phyloP scores from a whole-genome alignment of 2,888 invertebrate genomes.

The Ischnura elegans region DNA sequence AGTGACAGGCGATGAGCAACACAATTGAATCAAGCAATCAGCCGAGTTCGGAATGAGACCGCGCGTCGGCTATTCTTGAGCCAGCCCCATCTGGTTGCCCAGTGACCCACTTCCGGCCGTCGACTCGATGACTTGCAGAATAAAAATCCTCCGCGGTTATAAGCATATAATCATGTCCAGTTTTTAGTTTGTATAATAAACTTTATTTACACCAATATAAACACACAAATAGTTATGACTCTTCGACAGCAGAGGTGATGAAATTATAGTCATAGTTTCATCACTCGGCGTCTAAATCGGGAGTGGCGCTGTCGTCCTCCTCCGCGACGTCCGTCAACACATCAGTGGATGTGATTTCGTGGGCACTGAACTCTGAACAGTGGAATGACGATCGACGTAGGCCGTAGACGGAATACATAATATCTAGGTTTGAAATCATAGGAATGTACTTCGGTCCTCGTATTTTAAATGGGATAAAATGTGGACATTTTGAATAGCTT shows the following conservation, averaged over 20 bases:
- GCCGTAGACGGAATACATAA: too few species aligned
- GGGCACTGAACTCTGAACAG: neutral
- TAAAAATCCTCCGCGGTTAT: neutral
- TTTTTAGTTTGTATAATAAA: conserved; percentile 1
- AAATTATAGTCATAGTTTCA: neutral
- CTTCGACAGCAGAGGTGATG: neutral
- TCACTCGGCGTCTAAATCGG: neutral
- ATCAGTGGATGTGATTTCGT: neutral
- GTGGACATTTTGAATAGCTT: too few species aligned
- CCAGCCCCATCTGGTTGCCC: neutral
- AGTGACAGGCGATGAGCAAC: neutral
- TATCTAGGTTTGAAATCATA: too few species aligned
- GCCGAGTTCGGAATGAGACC: too few species aligned
- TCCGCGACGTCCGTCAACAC: neutral
- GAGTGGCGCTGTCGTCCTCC: neutral
- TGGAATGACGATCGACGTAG: too few species aligned
- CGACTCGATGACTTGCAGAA: neutral
- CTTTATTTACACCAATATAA: conserved; percentile 53
- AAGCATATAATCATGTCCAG: neutral
- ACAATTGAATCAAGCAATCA: neutral
- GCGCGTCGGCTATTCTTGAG: neutral
- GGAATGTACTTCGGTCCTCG: too few species aligned
- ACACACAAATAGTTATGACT: conserved; percentile 20
- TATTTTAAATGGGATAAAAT: too few species aligned
- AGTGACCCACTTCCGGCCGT: neutral